These are phyloP conservation scores for Dunckerocampus dactyliophorus DNA, from an alignment of 2,113 vertebrate genomes.

Conservation along the genomic window DNA sequence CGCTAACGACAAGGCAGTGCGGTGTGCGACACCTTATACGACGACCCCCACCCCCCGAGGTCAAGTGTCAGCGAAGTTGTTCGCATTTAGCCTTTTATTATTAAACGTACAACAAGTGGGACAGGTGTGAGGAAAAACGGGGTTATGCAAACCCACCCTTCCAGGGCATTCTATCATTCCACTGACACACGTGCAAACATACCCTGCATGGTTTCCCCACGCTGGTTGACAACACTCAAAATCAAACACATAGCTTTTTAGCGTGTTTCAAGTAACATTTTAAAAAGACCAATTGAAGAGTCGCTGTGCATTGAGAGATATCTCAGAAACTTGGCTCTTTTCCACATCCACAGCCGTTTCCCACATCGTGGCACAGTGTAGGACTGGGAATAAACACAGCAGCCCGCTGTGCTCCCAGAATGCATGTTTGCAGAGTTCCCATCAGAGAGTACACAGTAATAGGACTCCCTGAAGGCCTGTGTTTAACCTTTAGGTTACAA, in stretches of 20 bases:
- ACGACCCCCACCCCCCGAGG: not conserved
- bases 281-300: constrained; percentile 3
- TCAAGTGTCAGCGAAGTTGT: not conserved
- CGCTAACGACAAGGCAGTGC: not conserved
- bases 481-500: constrained; percentile 69
- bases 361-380: constrained; percentile 60
- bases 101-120: constrained; percentile 33
- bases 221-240: constrained; percentile 1
- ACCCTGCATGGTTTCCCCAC: constrained; percentile 20
- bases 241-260: not conserved
- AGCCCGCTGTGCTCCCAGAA: constrained; percentile 66
- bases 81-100: constrained; percentile 36
- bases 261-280: not conserved
- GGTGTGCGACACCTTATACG: not conserved
- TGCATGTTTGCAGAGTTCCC: constrained; percentile 70
- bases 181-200: constrained; percentile 25
- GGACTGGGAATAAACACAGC: constrained; percentile 65
- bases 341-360: constrained; percentile 66
- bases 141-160: constrained; percentile 21
- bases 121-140: constrained; percentile 32
- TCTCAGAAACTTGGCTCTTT: constrained; percentile 47
- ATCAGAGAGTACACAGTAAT: constrained; percentile 68
- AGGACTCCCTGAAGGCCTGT: constrained; percentile 58
- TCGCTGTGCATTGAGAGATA: constrained; percentile 27
- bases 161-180: constrained; percentile 19